Base-by-base conservation (phyloP, 2,888 invertebrate species). In the Biston stratarius region DNA sequence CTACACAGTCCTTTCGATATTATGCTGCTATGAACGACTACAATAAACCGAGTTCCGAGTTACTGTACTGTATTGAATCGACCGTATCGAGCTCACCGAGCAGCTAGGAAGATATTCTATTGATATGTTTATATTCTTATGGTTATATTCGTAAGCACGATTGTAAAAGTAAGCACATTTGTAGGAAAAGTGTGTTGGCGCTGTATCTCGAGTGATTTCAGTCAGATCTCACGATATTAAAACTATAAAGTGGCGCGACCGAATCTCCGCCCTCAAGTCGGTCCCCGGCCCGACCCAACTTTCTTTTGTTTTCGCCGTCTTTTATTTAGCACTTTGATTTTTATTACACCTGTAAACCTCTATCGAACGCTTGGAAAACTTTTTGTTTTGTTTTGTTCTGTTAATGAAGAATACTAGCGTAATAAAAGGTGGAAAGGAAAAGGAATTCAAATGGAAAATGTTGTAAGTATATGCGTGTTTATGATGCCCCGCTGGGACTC, bases 171-270 rank as follows among this genome's bases (percentile, higher is more conserved):
- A 83, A 81, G 83, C 83, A 82, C 84, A 87, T 89, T 90, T 85
- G 85, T 83, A 88, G 83, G 86, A 84, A 85, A 85, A 87, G 71
- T 83, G 82, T 87, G 89, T 87, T 81, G 79, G 76, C 75, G 73
- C 81, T 79, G 85, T 90, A 90, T 89, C 83, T 90, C 83, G 77
- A 72, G 75, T 79, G 83, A 84, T 82, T 87, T 82, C 84, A 83
- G 80, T 82, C 85, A 83, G 80, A 85, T 86, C 86, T 83, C 86
- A 83, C 87, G 89, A 91, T 92, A 92, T 93, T 92, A 92, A 92
- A 92, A 93, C 92, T 90, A 92, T 93, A 92, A 92, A 93, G 86
- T 89, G 90, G 87, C 81, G 82, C 85, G 83, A 86, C 85, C 89
- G 85, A 86, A 85, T 83, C 77, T 77, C 83, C 79, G 72, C 81